A percentile compares a stretch with the other conserved stretches of the same genome.
Evolutionary conservation across 2,888 invertebrate species (phyloP).

Genomic region (Dysmachus trigonus): DNA sequence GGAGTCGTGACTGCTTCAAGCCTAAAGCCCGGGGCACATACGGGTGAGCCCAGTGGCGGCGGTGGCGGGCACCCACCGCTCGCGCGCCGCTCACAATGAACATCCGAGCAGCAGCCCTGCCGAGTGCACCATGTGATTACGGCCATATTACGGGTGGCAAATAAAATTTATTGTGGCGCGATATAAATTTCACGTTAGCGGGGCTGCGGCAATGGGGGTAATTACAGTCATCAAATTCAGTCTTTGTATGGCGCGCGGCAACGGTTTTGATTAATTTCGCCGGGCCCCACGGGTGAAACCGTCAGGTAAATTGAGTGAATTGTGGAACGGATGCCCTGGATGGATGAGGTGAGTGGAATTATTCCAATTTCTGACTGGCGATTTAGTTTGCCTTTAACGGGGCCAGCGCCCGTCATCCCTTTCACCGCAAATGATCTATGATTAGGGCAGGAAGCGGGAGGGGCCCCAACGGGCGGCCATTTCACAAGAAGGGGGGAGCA

Average conservation of each 20-base stretch:
- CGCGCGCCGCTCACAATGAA: neutral
- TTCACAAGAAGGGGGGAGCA: neutral
- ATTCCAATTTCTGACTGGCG: constrained; percentile 15
- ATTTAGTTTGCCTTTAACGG: neutral
- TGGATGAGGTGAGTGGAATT: constrained; percentile 28
- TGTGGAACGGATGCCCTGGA: neutral
- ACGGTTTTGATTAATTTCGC: constrained; percentile 19
- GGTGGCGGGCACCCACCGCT: neutral
- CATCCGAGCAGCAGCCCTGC: neutral
- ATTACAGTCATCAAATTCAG: constrained; percentile 36
- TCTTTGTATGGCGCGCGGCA: neutral
- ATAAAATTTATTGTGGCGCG: constrained; percentile 31
- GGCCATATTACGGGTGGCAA: constrained; percentile 12
- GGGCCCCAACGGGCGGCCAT: neutral
- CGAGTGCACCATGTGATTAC: neutral
- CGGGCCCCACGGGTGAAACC: neutral
- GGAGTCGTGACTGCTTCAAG: neutral
- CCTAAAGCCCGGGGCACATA: neutral
- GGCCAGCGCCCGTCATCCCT: neutral
- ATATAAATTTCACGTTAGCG: constrained; percentile 26
- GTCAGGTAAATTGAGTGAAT: constrained; percentile 23
- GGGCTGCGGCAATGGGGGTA: constrained; percentile 9
- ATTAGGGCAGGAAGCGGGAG: constrained; percentile 1
- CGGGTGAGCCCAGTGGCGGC: neutral
- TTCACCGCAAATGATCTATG: constrained; percentile 18